These are phyloP conservation scores for Diarsia rubi DNA, from an alignment of 2,888 invertebrate species.

Conservation along the genomic window DNA sequence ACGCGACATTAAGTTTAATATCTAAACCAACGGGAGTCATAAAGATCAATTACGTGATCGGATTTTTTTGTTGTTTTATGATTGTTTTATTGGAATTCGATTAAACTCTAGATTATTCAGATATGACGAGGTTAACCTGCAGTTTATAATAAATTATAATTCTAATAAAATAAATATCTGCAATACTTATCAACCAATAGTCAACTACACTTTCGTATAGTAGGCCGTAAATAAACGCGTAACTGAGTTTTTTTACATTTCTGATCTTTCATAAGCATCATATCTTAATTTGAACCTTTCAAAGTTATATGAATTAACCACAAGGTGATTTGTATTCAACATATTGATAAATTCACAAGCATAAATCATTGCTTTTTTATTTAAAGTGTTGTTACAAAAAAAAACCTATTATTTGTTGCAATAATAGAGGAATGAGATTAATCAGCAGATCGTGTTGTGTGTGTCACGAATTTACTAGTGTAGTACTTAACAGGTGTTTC, in stretches of 20 bases:
- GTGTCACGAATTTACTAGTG: slow-evolving; percentile 22
- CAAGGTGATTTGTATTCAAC: background rate
- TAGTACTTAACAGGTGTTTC: slow-evolving; percentile 2
- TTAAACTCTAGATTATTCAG: background rate
- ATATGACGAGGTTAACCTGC: background rate
- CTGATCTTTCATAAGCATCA: background rate
- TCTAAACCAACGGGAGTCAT: slow-evolving; percentile 7
- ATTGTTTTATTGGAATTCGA: background rate
- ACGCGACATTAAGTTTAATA: slow-evolving; percentile 25
- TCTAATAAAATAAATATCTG: background rate
- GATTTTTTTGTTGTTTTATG: background rate
- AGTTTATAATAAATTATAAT: slow-evolving; percentile 1
- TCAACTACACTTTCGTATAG: background rate
- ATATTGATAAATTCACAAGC: background rate
- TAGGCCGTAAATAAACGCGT: background rate
- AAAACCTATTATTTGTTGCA: background rate
- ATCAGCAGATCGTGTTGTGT: slow-evolving; percentile 22
- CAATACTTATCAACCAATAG: background rate
- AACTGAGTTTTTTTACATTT: background rate
- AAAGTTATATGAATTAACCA: background rate
- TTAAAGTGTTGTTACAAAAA: background rate
- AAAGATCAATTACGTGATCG: background rate
- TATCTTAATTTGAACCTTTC: background rate
- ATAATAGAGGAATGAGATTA: slow-evolving; percentile 21
- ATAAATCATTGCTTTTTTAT: slow-evolving; percentile 9